Conservation (phyloP, 2,797 vertebrate species). For the Zalophus californianus region DNA sequence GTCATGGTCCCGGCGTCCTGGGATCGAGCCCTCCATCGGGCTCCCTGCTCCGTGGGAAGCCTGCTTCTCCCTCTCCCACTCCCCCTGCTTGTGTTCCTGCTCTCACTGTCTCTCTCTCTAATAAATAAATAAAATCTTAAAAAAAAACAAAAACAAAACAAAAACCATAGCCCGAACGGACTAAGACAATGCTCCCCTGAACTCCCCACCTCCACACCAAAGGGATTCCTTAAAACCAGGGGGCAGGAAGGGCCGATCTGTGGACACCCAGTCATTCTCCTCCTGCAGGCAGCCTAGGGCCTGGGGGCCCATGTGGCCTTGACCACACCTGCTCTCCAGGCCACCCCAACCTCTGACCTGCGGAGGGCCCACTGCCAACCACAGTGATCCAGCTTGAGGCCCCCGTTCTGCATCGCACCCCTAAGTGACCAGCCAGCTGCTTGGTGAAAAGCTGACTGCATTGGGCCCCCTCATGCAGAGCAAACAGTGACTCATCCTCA, state of each 20-base stretch:
- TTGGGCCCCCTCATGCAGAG: background rate
- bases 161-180: background rate
- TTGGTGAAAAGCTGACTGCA: background rate
- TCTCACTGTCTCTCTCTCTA: too few relatives aligned
- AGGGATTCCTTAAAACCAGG: background rate
- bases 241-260: background rate
- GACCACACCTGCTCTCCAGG: background rate
- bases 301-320: too few relatives aligned
- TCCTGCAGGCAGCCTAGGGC: background rate
- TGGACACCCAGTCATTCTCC: background rate
- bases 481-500: background rate
- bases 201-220: background rate
- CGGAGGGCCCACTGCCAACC: background rate
- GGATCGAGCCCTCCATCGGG: too few relatives aligned
- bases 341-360: background rate
- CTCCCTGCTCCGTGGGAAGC: too few relatives aligned
- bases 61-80: too few relatives aligned
- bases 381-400: background rate
- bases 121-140: too few relatives aligned
- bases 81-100: too few relatives aligned
- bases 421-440: background rate
- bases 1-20: too few relatives aligned
- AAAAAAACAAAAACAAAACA: too few relatives aligned
- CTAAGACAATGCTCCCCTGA: background rate
- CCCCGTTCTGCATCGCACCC: fast-evolving